Conservation (phyloP, 2,888 invertebrate species). For the Melanostoma scalare region DNA sequence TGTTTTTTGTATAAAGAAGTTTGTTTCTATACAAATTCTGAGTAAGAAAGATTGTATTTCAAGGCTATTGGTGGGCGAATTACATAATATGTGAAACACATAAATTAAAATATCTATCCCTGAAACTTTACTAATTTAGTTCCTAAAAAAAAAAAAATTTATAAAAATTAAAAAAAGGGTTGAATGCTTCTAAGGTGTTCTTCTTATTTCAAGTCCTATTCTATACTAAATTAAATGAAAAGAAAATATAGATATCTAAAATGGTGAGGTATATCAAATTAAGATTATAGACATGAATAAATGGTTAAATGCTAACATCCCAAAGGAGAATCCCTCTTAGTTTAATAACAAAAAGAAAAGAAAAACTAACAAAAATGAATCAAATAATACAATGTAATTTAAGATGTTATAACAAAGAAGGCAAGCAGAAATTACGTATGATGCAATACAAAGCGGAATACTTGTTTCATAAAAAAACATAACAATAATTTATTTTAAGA, state of each 20-base stretch:
- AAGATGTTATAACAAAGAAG: no score
- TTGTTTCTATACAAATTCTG: conserved; percentile 10
- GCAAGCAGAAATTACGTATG: background rate
- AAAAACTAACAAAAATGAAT: background rate
- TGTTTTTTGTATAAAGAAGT: background rate
- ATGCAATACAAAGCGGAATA: no score
- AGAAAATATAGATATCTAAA: background rate
- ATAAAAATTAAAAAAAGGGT: background rate
- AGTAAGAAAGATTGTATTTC: background rate
- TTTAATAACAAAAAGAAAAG: background rate
- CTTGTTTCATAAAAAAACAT: background rate
- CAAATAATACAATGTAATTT: background rate
- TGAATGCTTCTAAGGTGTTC: background rate
- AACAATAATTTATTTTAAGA: conserved; percentile 17
- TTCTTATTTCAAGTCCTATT: background rate
- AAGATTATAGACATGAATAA: background rate
- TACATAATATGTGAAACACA: no score
- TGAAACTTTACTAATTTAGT: no score
- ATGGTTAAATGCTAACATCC: conserved; percentile 24
- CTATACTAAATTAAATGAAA: background rate
- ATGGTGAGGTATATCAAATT: conserved; percentile 1
- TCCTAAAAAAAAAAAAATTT: background rate
- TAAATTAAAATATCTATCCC: no score
- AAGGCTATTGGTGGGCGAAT: no score
- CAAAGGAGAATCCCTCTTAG: conserved; percentile 7